Percentiles rank a stretch among this genome's conserved stretches.
phyloP scores from a whole-genome alignment of 2,888 invertebrate genomes.

The Brachyptera risi region DNA sequence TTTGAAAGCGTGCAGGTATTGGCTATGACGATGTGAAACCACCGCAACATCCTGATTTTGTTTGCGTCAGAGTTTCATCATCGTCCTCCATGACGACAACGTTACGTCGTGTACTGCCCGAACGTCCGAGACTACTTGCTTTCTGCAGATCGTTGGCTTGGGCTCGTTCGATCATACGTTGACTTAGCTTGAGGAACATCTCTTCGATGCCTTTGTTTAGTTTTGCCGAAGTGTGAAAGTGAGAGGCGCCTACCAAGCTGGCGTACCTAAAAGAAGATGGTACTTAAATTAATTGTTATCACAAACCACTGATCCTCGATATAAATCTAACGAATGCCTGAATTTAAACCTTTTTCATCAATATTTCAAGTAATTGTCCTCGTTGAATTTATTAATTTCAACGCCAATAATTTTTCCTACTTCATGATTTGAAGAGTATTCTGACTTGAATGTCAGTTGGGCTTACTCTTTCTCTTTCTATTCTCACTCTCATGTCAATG shows the following conservation, averaged over 20 bases:
- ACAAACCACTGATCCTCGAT: too few species aligned
- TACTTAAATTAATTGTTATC: neutral
- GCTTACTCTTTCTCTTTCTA: too few species aligned
- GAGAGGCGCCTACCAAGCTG: conserved; percentile 83
- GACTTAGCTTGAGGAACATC: conserved; percentile 78
- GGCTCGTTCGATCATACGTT: conserved; percentile 60
- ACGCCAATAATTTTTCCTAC: too few species aligned
- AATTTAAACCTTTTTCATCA: too few species aligned
- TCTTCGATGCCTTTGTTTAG: conserved; percentile 87
- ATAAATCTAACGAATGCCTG: too few species aligned
- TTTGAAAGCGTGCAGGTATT: neutral
- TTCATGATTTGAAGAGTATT: too few species aligned
- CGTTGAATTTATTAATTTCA: too few species aligned
- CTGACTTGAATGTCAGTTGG: too few species aligned
- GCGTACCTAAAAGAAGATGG: conserved; percentile 64
- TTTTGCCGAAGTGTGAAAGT: conserved; percentile 93
- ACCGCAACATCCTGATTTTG: conserved; percentile 45
- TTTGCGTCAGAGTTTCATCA: conserved; percentile 39
- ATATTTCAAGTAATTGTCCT: too few species aligned
- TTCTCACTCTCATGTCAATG: too few species aligned
- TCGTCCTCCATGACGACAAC: conserved; percentile 48
- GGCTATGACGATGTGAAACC: conserved; percentile 22
- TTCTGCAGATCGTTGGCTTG: conserved; percentile 40
- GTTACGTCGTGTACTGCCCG: conserved; percentile 46
- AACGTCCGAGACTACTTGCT: conserved; percentile 41